Conservation (phyloP, 2,113 vertebrate genomes). For the Arizona elegans region DNA sequence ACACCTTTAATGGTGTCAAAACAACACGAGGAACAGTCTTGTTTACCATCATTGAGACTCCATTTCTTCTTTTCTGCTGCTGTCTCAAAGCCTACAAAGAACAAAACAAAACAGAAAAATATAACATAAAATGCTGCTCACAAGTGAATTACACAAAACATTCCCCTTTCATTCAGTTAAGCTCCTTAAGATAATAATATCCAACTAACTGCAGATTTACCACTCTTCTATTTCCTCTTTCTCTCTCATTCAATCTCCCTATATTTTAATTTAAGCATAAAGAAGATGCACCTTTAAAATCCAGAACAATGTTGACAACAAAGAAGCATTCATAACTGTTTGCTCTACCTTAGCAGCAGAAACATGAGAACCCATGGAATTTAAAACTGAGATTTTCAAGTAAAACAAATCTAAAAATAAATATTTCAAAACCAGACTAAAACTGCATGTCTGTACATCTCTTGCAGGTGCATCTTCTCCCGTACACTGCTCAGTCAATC, state of each 20-base stretch:
- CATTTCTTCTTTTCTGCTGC: slow-evolving; percentile 86
- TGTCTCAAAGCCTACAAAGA: slow-evolving; percentile 84
- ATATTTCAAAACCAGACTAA: slow-evolving; percentile 72
- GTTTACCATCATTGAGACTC: slow-evolving; percentile 87
- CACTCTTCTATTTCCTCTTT: slow-evolving; percentile 51
- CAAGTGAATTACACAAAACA: slow-evolving; percentile 65
- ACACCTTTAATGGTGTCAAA: slow-evolving; percentile 85
- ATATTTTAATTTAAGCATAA: slow-evolving; percentile 55
- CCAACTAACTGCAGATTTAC: slow-evolving; percentile 59
- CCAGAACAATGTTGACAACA: slow-evolving; percentile 67
- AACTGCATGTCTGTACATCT: slow-evolving; percentile 74
- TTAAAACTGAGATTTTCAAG: slow-evolving; percentile 61
- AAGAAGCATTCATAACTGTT: slow-evolving; percentile 61
- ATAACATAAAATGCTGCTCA: slow-evolving; percentile 59
- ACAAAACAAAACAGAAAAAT: slow-evolving; percentile 64
- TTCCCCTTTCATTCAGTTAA: slow-evolving; percentile 50
- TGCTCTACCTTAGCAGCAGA: slow-evolving; percentile 67
- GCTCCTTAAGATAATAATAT: slow-evolving; percentile 56
- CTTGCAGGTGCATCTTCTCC: slow-evolving; percentile 76
- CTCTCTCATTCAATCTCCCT: slow-evolving; percentile 60
- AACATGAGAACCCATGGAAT: slow-evolving; percentile 62
- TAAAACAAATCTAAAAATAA: slow-evolving; percentile 64
- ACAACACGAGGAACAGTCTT: slow-evolving; percentile 86
- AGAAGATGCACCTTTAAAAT: slow-evolving; percentile 57
- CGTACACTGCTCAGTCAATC: slow-evolving; percentile 77